Percentiles rank a stretch among this genome's conserved stretches.
Evolutionary conservation across 2,797 vertebrate genomes (phyloP).

Genomic region (Notolabrus celidotus): DNA sequence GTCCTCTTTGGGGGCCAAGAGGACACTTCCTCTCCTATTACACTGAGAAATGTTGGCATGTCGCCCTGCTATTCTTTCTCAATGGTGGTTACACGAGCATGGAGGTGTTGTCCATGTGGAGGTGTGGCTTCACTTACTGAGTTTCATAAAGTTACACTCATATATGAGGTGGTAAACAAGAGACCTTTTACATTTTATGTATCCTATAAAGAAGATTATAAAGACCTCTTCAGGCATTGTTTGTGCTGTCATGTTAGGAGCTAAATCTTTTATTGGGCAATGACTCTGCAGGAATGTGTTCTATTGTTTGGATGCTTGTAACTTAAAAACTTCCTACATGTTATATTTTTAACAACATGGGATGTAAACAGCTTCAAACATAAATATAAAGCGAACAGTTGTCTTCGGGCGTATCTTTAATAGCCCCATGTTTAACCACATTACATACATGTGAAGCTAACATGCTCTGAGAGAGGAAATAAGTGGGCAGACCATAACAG

Average conservation of each 20-base stretch:
- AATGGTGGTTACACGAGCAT: slow-evolving; percentile 20
- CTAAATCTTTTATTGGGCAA: slow-evolving; percentile 37
- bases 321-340: slow-evolving; percentile 35
- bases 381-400: slow-evolving; percentile 45
- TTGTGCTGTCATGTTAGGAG: slow-evolving; percentile 34
- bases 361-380: slow-evolving; percentile 52
- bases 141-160: slow-evolving; percentile 52
- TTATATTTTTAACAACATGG: slow-evolving; percentile 41
- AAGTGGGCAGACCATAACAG: slow-evolving; percentile 55
- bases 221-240: slow-evolving; percentile 54
- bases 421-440: slow-evolving; percentile 45
- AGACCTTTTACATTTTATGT: slow-evolving; percentile 53
- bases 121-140: slow-evolving; percentile 14
- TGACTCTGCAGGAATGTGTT: slow-evolving; percentile 48
- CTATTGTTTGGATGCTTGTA: slow-evolving; percentile 46
- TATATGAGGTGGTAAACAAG: slow-evolving; percentile 70
- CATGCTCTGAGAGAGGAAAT: slow-evolving; percentile 45
- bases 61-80: slow-evolving; percentile 14
- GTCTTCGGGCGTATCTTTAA: slow-evolving; percentile 50
- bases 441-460: slow-evolving; percentile 10
- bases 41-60: slow-evolving; percentile 16
- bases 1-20: slow-evolving; percentile 44
- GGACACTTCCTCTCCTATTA: slow-evolving; percentile 49
- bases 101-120: slow-evolving; percentile 29
- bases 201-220: slow-evolving; percentile 74